Percentiles rank a stretch among this genome's conserved stretches.
Evolutionary conservation across 2,113 vertebrate genomes (phyloP).

Genomic region (Neolamprologus caudopunctatus): DNA sequence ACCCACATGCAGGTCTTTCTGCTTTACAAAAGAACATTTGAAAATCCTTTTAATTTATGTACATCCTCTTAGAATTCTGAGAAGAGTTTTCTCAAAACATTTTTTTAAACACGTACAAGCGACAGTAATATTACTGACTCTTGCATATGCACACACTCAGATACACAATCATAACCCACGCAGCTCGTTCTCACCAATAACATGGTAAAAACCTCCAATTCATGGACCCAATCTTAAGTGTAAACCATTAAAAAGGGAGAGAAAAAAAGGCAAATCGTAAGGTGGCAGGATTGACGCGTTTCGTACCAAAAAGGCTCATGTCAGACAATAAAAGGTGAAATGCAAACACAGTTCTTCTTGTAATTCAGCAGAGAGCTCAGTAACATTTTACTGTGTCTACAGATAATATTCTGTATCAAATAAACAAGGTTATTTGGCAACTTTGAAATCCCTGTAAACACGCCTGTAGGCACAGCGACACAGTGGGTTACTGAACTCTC

Average conservation of each 20-base stretch:
- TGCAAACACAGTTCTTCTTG: neutral
- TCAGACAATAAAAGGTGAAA: neutral
- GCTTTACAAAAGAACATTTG: slow-evolving; percentile 82
- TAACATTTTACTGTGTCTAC: slow-evolving; percentile 5
- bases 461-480: slow-evolving; percentile 40
- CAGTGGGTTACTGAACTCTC: slow-evolving; percentile 14
- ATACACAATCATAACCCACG: neutral
- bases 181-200: neutral
- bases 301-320: neutral
- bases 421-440: slow-evolving; percentile 36
- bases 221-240: neutral
- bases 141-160: neutral
- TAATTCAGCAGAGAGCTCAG: neutral
- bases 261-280: neutral
- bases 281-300: neutral
- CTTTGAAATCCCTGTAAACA: slow-evolving; percentile 45
- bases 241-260: neutral
- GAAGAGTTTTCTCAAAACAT: slow-evolving; percentile 51
- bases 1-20: slow-evolving; percentile 84
- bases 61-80: slow-evolving; percentile 77
- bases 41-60: slow-evolving; percentile 79
- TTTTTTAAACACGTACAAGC: slow-evolving; percentile 64
- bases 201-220: neutral
- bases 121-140: slow-evolving; percentile 42
- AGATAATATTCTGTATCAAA: slow-evolving; percentile 7